Evolutionary conservation across 2,888 invertebrate genomes (phyloP), one percentile per base, ranked within the genome.

Genomic region (Pterostichus niger): DNA sequence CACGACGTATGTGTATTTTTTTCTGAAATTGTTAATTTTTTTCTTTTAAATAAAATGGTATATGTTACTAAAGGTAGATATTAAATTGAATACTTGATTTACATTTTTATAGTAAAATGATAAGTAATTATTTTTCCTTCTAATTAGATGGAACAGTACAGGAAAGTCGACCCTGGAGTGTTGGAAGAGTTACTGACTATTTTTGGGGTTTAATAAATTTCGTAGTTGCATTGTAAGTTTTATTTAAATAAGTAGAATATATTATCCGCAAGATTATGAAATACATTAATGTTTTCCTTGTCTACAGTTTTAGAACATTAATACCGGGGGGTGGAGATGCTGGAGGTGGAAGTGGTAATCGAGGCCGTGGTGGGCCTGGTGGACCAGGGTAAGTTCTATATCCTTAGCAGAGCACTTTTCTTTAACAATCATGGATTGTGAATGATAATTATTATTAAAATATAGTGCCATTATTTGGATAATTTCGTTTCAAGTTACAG

Each of bases 131-230:
- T 24, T 40, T 40, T 7, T 40, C 40, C 0, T 40, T 4, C 35
- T 13, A 35, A 64, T 64, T 64, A 64, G 93, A 92, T 90, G 93
- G 93, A 1, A 90, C 90, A 3, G 89, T 93, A 44, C 90, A 90
- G 84, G 87, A 92, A 83, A 88, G 87, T 24, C 89, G 88, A 56
- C 91, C 92, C 24, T 92, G 92, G 87, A 91, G 90, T 64, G 44
- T 92, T 7, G 86, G 87, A 61, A 86, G 88, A 77, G 85, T 90
- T n/a, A 89, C 91, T 75, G 91, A 91, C 6, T 90, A 91, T 87
- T 91, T 93, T 85, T 92, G 92, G 92, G 91, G 91, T 2, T 86
- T 91, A 0, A 52, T 93, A 11, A 91, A 91, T 87, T 93, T 93
- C 86, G 85, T 92, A 5, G 91, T 91, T 85, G 88, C 92, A 73